Conservation (phyloP, 2,888 invertebrate genomes). For the Apoda limacodes region DNA sequence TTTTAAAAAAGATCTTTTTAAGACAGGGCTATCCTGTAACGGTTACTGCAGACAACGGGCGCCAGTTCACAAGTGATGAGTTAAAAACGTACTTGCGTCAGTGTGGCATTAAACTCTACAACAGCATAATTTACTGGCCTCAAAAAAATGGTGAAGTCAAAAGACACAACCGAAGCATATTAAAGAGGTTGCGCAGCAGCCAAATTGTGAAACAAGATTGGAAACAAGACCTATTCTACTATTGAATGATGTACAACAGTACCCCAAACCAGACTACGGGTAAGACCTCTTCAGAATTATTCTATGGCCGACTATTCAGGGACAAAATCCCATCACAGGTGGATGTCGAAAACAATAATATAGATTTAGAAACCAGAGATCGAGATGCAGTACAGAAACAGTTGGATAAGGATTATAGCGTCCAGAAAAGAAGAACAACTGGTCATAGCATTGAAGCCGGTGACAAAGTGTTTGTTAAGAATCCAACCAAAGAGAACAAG, state of each 20-base stretch:
- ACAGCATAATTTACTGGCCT: too few species aligned
- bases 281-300: slow-evolving; percentile 18
- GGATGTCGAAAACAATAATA: slow-evolving; percentile 1
- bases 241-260: slow-evolving; percentile 17
- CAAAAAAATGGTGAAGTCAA: too few species aligned
- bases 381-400: slow-evolving; percentile 12
- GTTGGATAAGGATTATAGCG: slow-evolving; percentile 17
- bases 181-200: too few species aligned
- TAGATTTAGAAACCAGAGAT: slow-evolving; percentile 12
- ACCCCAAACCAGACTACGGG: slow-evolving; percentile 18
- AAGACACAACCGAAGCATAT: too few species aligned
- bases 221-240: too few species aligned
- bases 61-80: too few species aligned
- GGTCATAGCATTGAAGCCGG: background rate
- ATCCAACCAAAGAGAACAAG: slow-evolving; percentile 2
- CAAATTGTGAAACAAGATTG: too few species aligned
- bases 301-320: slow-evolving; percentile 11
- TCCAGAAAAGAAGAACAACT: too few species aligned
- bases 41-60: too few species aligned
- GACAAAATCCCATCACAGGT: slow-evolving; percentile 16
- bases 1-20: background rate
- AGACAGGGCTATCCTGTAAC: too few species aligned
- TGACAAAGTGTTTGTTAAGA: slow-evolving; percentile 3
- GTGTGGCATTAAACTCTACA: too few species aligned
- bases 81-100: slow-evolving; percentile 9